A percentile compares a stretch with the other conserved stretches of the same genome.
Evolutionary conservation across 2,113 vertebrate species (phyloP).

Genomic region (Sterna hirundo): DNA sequence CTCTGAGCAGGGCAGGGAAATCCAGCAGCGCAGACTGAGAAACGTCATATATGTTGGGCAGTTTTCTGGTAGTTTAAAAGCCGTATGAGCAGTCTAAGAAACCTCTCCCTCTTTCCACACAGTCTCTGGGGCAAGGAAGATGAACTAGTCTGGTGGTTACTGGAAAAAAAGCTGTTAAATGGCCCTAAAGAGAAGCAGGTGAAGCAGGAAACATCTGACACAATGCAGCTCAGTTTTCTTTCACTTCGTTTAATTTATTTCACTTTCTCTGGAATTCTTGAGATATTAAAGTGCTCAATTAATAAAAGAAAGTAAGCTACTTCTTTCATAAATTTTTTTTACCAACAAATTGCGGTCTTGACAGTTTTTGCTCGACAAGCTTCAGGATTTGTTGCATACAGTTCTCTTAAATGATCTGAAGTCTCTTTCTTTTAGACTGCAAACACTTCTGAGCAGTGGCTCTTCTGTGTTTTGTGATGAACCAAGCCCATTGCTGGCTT

Average conservation of each 20-base stretch:
- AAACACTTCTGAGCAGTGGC: neutral
- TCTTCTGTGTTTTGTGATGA: neutral
- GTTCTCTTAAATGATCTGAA: neutral
- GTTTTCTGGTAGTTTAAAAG: neutral
- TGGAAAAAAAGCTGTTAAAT: neutral
- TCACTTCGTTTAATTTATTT: neutral
- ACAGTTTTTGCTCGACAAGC: neutral
- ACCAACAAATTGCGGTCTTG: neutral
- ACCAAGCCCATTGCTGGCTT: neutral
- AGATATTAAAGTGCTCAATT: neutral
- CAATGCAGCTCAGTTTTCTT: neutral
- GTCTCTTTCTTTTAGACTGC: neutral
- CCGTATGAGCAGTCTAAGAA: neutral
- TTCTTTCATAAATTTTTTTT: neutral
- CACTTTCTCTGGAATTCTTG: neutral
- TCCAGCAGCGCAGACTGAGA: neutral
- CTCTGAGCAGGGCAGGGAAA: neutral
- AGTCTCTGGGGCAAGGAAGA: neutral
- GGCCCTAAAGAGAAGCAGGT: neutral
- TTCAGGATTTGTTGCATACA: neutral
- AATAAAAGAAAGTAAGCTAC: neutral
- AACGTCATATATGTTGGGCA: neutral
- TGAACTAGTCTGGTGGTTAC: neutral
- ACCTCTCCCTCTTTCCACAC: neutral
- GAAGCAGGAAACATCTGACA: neutral